These are phyloP conservation scores for Hypanus sabinus DNA, from an alignment of 2,113 vertebrate genomes.

Conservation along the genomic window DNA sequence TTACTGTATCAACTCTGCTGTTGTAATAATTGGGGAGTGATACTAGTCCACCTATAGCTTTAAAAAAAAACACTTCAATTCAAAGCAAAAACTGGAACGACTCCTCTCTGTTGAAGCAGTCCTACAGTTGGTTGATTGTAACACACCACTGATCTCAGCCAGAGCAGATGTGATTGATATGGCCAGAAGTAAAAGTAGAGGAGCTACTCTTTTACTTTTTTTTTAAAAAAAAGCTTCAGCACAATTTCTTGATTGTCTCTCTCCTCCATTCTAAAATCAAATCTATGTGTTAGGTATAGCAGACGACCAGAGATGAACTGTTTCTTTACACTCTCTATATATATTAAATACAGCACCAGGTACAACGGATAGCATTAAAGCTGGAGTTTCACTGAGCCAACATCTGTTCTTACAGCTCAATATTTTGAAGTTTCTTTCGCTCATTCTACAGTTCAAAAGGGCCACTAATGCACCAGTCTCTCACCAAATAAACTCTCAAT, in stretches of 20 bases:
- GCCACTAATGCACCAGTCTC: conserved; percentile 51
- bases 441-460: conserved; percentile 63
- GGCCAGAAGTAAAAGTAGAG: neutral
- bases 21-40: neutral
- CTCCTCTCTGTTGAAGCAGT: neutral
- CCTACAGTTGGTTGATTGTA: neutral
- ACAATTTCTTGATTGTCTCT: conserved; percentile 21
- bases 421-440: conserved; percentile 63
- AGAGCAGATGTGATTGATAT: neutral
- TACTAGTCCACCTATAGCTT: neutral
- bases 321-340: conserved; percentile 44
- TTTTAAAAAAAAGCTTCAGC: neutral
- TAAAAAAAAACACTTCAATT: no score
- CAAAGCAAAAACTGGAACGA: neutral
- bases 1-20: neutral
- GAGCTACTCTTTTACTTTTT: no score
- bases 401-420: conserved; percentile 52
- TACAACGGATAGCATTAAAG: conserved; percentile 50
- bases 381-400: conserved; percentile 54
- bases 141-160: neutral
- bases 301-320: conserved; percentile 43
- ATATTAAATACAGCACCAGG: conserved; percentile 44
- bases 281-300: conserved; percentile 21
- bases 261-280: conserved; percentile 59
- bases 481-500: conserved; percentile 64